Base-by-base conservation (phyloP, 37 sponge, comb jelly and placozoan genomes). In the Chondrilla cf. caribensis region DNA sequence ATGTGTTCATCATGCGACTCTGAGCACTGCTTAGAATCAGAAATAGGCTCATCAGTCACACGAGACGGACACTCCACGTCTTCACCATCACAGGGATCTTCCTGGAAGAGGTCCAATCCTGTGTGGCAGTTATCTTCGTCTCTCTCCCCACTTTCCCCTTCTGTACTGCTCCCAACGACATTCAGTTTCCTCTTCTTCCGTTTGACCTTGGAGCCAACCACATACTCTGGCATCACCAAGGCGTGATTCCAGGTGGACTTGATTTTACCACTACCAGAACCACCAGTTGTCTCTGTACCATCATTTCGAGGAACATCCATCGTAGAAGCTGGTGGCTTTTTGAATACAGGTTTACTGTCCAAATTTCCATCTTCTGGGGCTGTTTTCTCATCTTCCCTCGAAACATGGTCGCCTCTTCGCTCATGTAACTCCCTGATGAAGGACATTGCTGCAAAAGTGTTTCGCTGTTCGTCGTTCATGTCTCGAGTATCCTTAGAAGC, bases 361-460 rank as follows among this genome's bases (percentile, higher is more conserved):
- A 60, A 0, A 4, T 35, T 42, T 0, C 41, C 28, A 38, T 21
- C 1, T 2, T 58, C 80, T n/a, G n/a, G n/a, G n/a, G n/a, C n/a
- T n/a, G n/a, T n/a, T 32, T 54, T n/a, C 22, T n/a, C 64, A 62
- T 62, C 64, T 25, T 60, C 25, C 25, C 26, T n/a, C 9, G 41
- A 1, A 47, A 11, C 6, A 47, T 6, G 11, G 51, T 47, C 51
- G 9, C 51, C 11, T 60, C 81, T 86, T 42, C 81, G 22, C 5
- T 87, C 60, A 32, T 77, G 70, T 17, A 80, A 25, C 37, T 88
- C 81, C 11, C 71, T 59, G 51, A 89, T 70, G 33, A 89, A 85
- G 70, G 82, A 66, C 78, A 82, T 76, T 3, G 90, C 90, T 58
- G 72, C 86, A 41, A 38, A 39, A 19, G 39, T 89, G 38, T 89